Evolutionary conservation across 2,888 invertebrate genomes (phyloP).

Genomic region (Syrphus vitripennis): DNA sequence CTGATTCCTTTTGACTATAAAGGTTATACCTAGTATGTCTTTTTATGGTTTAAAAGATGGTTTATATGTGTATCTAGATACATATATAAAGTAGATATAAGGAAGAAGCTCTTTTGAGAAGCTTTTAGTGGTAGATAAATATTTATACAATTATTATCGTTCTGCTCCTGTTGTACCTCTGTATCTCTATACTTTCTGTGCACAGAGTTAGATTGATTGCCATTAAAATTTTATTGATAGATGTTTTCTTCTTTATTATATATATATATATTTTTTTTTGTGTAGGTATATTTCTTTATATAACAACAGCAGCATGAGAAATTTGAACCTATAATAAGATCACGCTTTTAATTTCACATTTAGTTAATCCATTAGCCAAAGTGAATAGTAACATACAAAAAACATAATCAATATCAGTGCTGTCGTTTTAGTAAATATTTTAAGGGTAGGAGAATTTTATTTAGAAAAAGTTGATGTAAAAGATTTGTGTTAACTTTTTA

Average conservation of each 20-base stretch:
- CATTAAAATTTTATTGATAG: conserved; percentile 60
- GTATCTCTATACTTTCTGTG: no score
- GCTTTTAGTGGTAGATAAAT: conserved; percentile 70
- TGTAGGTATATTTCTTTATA: conserved; percentile 28
- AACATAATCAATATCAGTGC: not conserved
- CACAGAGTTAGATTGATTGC: conserved; percentile 58
- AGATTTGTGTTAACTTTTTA: no score
- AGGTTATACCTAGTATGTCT: not conserved
- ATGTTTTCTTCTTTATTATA: not conserved
- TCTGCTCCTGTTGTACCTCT: conserved; percentile 30
- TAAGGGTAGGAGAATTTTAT: no score
- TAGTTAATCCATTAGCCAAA: conserved; percentile 65
- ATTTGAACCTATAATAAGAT: conserved; percentile 62
- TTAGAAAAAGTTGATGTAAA: no score
- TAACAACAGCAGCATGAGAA: conserved; percentile 12
- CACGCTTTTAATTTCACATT: conserved; percentile 63
- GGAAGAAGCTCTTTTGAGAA: conserved; percentile 25
- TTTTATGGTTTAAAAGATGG: conserved; percentile 10
- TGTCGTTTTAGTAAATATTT: not conserved
- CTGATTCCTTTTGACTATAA: not conserved
- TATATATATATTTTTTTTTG: not conserved
- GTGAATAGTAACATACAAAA: not conserved
- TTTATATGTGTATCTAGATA: no score
- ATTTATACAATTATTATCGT: conserved; percentile 62
- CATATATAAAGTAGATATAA: not conserved